Conservation (phyloP, 2,113 vertebrate genomes). For the Helogale parvula region DNA sequence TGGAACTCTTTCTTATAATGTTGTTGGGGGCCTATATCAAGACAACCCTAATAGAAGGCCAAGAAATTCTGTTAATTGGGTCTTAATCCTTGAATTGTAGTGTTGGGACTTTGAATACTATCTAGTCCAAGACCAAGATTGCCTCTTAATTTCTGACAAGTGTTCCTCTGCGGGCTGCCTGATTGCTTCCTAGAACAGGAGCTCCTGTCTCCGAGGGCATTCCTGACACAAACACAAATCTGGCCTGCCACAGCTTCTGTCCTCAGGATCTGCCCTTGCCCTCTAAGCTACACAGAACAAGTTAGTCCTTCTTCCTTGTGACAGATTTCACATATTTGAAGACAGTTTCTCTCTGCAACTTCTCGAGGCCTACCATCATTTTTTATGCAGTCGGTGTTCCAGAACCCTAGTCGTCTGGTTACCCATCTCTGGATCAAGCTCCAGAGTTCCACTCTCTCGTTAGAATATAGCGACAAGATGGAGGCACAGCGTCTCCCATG, state of each 20-base stretch:
- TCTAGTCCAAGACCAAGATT: background rate
- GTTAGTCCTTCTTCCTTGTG: background rate
- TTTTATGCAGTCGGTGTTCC: background rate
- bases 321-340: background rate
- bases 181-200: background rate
- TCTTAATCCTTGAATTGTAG: background rate
- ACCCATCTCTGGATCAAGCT: background rate
- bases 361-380: background rate
- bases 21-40: background rate
- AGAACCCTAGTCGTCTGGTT: background rate
- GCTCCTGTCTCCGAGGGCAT: background rate
- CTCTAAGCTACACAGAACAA: background rate
- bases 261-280: accelerated
- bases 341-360: background rate
- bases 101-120: background rate
- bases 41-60: background rate
- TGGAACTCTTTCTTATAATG: background rate
- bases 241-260: background rate
- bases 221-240: background rate
- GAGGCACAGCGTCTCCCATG: background rate
- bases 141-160: background rate
- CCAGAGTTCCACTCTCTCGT: background rate
- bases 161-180: background rate
- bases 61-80: background rate
- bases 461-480: background rate